phyloP scores from a whole-genome alignment of 2,113 vertebrate genomes.

The Indicator indicator region DNA sequence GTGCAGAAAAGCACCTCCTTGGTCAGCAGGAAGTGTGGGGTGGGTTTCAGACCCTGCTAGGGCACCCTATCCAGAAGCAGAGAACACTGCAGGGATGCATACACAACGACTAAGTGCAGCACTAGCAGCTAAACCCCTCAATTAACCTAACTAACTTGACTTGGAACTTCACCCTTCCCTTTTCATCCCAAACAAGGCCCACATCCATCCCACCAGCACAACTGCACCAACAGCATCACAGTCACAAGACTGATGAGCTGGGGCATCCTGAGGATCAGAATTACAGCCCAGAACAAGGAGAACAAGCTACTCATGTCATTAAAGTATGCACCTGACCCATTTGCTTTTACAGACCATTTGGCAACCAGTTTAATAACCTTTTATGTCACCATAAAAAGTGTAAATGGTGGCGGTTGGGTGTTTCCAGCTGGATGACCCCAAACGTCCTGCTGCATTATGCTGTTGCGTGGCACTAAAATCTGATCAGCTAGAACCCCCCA shows the following conservation, averaged over 20 bases:
- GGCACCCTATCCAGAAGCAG: background rate
- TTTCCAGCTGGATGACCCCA: background rate
- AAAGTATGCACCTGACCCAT: background rate
- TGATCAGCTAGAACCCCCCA: background rate
- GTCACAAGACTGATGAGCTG: background rate
- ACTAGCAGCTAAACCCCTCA: background rate
- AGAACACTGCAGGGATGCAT: background rate
- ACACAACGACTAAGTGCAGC: background rate
- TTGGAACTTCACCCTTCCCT: background rate
- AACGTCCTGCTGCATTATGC: background rate
- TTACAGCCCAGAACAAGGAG: background rate
- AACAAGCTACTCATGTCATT: background rate
- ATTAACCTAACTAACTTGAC: background rate
- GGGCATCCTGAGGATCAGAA: background rate
- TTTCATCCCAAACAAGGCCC: background rate
- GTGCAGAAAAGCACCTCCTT: background rate
- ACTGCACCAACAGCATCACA: background rate
- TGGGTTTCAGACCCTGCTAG: background rate
- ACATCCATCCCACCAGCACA: background rate
- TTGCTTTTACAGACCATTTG: background rate
- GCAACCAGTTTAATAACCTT: background rate
- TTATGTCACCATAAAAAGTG: background rate
- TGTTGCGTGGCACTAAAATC: background rate
- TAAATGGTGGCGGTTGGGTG: background rate
- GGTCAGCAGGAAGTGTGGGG: background rate